Evolutionary conservation across 2,888 invertebrate genomes (phyloP).

Genomic region (Phlogophora meticulosa): DNA sequence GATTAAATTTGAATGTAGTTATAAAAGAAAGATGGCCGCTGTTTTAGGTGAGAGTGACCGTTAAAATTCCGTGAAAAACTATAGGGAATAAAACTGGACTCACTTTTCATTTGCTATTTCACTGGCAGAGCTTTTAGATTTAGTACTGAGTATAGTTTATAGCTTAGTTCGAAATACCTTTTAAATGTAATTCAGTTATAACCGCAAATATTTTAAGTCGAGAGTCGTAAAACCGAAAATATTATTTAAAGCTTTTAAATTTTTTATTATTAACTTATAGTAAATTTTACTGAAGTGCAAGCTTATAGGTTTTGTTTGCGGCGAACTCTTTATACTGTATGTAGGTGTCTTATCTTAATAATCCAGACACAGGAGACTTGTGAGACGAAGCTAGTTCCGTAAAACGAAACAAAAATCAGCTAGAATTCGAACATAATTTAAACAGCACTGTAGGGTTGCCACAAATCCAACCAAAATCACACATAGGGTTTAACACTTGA

Average conservation of each 20-base stretch:
- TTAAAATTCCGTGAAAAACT: conserved; percentile 56
- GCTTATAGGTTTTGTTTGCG: neutral
- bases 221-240: conserved; percentile 42
- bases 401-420: conserved; percentile 1
- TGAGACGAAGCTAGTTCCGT: neutral
- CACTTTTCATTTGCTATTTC: conserved; percentile 28
- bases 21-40: conserved; percentile 71
- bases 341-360: neutral
- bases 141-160: conserved; percentile 45
- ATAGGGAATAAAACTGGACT: conserved; percentile 34
- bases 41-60: conserved; percentile 56
- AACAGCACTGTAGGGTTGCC: neutral
- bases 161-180: conserved; percentile 30
- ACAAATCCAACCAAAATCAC: conserved; percentile 16
- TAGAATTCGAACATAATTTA: neutral
- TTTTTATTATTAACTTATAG: conserved; percentile 8
- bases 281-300: neutral
- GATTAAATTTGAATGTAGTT: conserved; percentile 86
- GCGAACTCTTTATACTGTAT: neutral
- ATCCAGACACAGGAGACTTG: conserved; percentile 1
- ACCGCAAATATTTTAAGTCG: conserved; percentile 24
- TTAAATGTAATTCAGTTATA: conserved; percentile 35
- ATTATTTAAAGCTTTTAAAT: conserved; percentile 25
- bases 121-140: conserved; percentile 48
- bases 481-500: conserved; percentile 18